Evolutionary conservation across 2,797 vertebrate genomes (phyloP).

Genomic region (Psittacula echo): DNA sequence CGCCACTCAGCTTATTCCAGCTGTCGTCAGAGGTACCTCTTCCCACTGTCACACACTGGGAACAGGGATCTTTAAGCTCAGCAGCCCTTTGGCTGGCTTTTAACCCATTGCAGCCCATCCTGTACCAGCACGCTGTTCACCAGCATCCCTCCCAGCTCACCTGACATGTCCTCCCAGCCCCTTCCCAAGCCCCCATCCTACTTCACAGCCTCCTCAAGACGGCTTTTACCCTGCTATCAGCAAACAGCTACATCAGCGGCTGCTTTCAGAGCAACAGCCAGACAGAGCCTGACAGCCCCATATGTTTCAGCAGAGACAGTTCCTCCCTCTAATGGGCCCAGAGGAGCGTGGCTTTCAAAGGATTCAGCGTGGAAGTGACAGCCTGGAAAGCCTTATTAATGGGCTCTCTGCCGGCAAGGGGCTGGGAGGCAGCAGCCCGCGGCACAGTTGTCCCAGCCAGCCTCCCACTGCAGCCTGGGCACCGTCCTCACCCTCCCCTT

Average conservation of each 20-base stretch:
- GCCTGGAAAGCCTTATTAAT: slow-evolving; percentile 74
- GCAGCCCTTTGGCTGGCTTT: not conserved
- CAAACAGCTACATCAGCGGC: not conserved
- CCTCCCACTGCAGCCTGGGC: rapidly evolving
- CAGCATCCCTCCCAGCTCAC: not conserved
- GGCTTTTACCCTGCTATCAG: not conserved
- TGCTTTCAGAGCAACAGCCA: slow-evolving; percentile 38
- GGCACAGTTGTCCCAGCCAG: not conserved
- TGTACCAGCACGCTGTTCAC: not conserved
- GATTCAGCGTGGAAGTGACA: slow-evolving; percentile 53
- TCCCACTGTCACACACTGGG: not conserved
- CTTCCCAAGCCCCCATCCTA: not conserved
- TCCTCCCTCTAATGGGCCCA: slow-evolving; percentile 70
- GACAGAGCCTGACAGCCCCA: slow-evolving; percentile 59
- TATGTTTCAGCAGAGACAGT: slow-evolving; percentile 56
- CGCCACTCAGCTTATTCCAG: not conserved
- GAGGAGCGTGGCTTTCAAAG: slow-evolving; percentile 72
- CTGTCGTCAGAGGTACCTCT: not conserved
- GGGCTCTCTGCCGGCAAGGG: not conserved
- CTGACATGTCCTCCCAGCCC: not conserved
- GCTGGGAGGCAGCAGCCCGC: not conserved
- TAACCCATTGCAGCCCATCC: not conserved
- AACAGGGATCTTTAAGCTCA: not conserved
- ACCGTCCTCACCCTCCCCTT: not conserved
- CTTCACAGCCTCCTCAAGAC: not conserved